Evolutionary conservation across 2,797 vertebrate species (phyloP).

Genomic region (Phataginus tricuspis): DNA sequence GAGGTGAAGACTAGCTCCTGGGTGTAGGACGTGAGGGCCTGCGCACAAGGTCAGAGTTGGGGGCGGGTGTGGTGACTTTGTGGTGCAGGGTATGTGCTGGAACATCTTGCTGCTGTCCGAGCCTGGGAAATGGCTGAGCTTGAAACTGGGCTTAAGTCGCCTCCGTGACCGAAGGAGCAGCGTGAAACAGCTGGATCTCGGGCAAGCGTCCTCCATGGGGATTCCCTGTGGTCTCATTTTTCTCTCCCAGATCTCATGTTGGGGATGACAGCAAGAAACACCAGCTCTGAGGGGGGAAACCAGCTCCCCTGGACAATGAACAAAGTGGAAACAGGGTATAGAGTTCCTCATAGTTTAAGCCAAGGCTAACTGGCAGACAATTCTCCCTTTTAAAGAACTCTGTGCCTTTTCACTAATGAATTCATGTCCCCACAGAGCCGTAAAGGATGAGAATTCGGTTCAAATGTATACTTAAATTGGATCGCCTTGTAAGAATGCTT

Average conservation of each 20-base stretch:
- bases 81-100: too few species aligned
- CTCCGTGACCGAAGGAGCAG: neutral
- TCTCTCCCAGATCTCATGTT: neutral
- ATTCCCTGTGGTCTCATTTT: neutral
- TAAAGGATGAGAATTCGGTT: constrained; percentile 69
- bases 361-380: constrained; percentile 36
- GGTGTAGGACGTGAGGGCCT: neutral
- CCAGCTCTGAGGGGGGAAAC: constrained; percentile 14
- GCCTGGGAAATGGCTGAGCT: neutral
- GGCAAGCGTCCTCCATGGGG: neutral
- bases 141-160: neutral
- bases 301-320: neutral
- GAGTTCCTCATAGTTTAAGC: neutral
- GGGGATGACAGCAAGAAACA: neutral
- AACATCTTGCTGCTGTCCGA: neutral
- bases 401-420: constrained; percentile 65
- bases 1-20: neutral
- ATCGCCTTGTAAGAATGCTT: constrained; percentile 54
- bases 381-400: constrained; percentile 58
- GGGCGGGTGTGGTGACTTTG: rapidly evolving
- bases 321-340: constrained; percentile 51
- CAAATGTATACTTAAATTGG: constrained; percentile 66
- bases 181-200: neutral
- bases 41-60: neutral
- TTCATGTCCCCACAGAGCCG: constrained; percentile 36